Percentiles rank a stretch among this genome's conserved stretches.
These are phyloP conservation scores for Cataglyphis livida DNA, from an alignment of 2,888 invertebrate species.

Conservation along the genomic window DNA sequence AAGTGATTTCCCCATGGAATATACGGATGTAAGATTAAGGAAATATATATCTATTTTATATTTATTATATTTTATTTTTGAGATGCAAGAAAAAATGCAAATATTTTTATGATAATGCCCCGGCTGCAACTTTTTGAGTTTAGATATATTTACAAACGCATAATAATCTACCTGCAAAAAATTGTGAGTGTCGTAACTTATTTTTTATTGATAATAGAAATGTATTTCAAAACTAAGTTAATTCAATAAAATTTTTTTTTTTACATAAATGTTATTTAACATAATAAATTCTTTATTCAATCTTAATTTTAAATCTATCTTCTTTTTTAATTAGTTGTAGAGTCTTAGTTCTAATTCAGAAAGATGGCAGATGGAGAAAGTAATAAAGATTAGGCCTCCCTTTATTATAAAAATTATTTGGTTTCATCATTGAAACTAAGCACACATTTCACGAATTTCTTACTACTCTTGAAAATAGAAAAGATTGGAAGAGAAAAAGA, in stretches of 20 bases:
- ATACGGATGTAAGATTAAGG: slow-evolving; percentile 58
- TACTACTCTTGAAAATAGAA: background rate
- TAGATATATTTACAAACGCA: background rate
- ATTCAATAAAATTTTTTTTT: background rate
- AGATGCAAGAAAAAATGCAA: background rate
- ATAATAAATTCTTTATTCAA: background rate
- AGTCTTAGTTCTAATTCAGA: background rate
- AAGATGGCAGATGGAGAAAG: background rate
- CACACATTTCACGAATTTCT: background rate
- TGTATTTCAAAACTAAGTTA: background rate
- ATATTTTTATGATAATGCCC: background rate
- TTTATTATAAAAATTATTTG: background rate
- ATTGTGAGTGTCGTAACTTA: background rate
- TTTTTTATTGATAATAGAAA: background rate
- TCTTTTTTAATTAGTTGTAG: background rate
- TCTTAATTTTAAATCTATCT: background rate
- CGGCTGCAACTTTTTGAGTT: background rate
- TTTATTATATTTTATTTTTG: background rate
- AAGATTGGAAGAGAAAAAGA: background rate
- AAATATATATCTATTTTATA: slow-evolving; percentile 14
- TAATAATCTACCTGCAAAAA: background rate
- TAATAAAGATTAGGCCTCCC: background rate
- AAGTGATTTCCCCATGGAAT: slow-evolving; percentile 72
- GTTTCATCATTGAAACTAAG: background rate
- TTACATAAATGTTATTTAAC: background rate